Evolutionary conservation across 2,797 vertebrate species (phyloP).

Genomic region (Knipowitschia caucasica): DNA sequence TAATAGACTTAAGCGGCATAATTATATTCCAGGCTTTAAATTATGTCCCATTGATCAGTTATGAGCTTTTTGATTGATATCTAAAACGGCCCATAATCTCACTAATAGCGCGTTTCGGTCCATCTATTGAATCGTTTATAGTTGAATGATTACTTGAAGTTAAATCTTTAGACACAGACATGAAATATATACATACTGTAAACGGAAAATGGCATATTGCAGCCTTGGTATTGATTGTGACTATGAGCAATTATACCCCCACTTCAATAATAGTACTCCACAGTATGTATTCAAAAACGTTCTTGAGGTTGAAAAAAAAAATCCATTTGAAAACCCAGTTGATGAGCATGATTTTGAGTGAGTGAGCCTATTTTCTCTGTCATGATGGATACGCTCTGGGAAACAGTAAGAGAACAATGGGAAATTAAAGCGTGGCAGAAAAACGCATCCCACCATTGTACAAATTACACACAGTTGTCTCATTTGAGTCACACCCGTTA

Average conservation of each 20-base stretch:
- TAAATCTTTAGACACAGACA: neutral
- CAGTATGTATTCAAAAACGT: too few species aligned
- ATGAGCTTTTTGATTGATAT: constrained; percentile 21
- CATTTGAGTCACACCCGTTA: constrained; percentile 36
- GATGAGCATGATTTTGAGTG: constrained; percentile 12
- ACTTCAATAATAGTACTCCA: neutral
- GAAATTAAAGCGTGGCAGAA: constrained; percentile 41
- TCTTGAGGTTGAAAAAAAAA: too few species aligned
- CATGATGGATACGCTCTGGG: constrained; percentile 14
- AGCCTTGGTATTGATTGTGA: too few species aligned
- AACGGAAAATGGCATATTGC: too few species aligned
- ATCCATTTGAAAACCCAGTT: too few species aligned
- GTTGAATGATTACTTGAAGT: neutral
- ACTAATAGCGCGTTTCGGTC: constrained; percentile 1
- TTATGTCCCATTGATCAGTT: constrained; percentile 20
- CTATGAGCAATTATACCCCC: too few species aligned
- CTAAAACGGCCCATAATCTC: constrained; percentile 17
- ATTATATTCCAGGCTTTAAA: constrained; percentile 30
- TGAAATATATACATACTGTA: neutral
- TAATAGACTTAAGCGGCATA: constrained; percentile 21
- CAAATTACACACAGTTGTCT: constrained; percentile 48
- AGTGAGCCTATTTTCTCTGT: constrained; percentile 22
- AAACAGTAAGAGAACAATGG: constrained; percentile 40
- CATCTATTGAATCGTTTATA: neutral
- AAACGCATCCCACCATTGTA: constrained; percentile 37